phyloP scores from a whole-genome alignment of 2,113 vertebrate species.

The Pitta sordida region DNA sequence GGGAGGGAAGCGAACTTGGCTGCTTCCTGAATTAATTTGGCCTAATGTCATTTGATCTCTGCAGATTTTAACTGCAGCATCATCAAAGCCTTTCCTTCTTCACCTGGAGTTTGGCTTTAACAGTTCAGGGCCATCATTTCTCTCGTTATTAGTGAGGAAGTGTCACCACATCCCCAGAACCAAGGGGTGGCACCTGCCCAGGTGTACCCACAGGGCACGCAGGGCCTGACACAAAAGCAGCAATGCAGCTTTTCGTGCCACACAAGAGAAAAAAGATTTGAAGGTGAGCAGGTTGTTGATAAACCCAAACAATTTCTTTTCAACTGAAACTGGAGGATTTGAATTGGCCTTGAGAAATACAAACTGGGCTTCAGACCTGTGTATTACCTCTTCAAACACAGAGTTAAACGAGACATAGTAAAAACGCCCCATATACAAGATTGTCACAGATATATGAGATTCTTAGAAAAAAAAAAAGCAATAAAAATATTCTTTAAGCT shows the following conservation, averaged over 20 bases:
- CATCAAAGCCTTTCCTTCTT: neutral
- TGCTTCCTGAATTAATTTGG: constrained; percentile 25
- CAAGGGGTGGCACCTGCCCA: neutral
- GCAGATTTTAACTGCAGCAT: constrained; percentile 25
- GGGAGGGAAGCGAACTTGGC: constrained; percentile 33
- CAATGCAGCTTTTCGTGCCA: constrained; percentile 29
- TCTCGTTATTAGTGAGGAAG: neutral
- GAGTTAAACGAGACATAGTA: constrained; percentile 32
- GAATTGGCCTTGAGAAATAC: constrained; percentile 17
- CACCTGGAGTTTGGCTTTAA: neutral
- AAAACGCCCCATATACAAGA: constrained; percentile 27
- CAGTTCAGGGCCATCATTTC: constrained; percentile 1
- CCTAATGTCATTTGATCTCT: constrained; percentile 34
- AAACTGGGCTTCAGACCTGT: constrained; percentile 10
- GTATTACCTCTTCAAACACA: constrained; percentile 14
- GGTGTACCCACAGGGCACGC: neutral
- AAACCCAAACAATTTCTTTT: constrained; percentile 7
- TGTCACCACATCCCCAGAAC: neutral
- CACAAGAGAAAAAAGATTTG: neutral
- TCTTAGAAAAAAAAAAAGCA: constrained; percentile 54
- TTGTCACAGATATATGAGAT: constrained; percentile 25
- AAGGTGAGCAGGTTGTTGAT: constrained; percentile 30
- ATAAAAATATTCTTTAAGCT: constrained; percentile 73
- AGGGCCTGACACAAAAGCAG: neutral
- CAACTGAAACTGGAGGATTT: neutral